Conservation (phyloP, 2,888 invertebrate genomes). For the Cyrtodaria siliqua region DNA sequence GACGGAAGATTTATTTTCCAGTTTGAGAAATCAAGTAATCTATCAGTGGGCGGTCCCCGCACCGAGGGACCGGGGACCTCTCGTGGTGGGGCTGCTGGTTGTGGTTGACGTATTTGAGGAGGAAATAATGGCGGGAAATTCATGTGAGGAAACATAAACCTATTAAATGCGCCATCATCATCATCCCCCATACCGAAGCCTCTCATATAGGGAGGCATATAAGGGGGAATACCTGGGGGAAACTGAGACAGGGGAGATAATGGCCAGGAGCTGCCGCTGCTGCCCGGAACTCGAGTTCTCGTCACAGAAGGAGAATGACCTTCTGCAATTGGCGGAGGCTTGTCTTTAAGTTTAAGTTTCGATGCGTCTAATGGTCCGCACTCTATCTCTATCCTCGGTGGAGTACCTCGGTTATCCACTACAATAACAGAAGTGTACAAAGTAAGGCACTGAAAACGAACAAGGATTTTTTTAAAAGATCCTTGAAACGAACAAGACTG, state of each 20-base stretch:
- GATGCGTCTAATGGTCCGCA: slow-evolving; percentile 44
- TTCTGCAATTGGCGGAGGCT: slow-evolving; percentile 15
- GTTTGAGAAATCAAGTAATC: slow-evolving; percentile 12
- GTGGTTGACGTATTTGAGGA: background rate
- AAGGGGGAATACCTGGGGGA: background rate
- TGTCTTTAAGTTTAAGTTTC: slow-evolving; percentile 35
- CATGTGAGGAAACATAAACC: background rate
- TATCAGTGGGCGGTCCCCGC: background rate
- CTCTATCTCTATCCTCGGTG: slow-evolving; percentile 48
- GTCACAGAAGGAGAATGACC: background rate
- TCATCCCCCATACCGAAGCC: background rate
- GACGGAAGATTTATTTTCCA: slow-evolving; percentile 41
- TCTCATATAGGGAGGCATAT: background rate
- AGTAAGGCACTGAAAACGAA: no score
- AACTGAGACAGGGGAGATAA: background rate
- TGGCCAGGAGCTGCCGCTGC: background rate
- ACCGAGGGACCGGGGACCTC: background rate
- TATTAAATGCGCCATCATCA: background rate
- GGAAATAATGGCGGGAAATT: background rate
- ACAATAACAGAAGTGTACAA: slow-evolving; percentile 10
- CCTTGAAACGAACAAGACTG: no score
- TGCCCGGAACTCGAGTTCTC: background rate
- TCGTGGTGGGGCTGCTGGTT: background rate
- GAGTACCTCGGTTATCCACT: slow-evolving; percentile 54
- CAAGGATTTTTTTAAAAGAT: no score